Evolutionary conservation across 1,140 invertebrate genomes (phyloP), one percentile per base, ranked within the genome.

Genomic region (Portunus trituberculatus): DNA sequence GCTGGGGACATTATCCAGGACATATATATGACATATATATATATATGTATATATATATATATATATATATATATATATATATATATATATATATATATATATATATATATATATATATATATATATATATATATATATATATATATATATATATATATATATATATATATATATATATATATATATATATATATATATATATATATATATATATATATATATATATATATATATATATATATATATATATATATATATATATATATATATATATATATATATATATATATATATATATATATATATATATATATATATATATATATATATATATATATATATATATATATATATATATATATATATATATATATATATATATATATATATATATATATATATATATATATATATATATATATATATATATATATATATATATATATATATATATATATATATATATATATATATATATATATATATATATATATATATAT

Each of bases 231-330:
- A 91, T 52, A 91, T 48, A 91, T 52, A 91, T 48, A 52, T 14
- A 91, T 48, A 91, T 52, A 48, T 48, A 91, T 52, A 91, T 59
- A 91, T 59, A 91, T 91, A 91, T 59, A 91, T 59, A 91, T 59
- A 91, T 59, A 91, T 59, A 91, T 59, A 91, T 59, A 91, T 28
- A 91, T 59, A 91, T 2, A 91, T 29, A 91, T 59, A 91, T 59
- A 67, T 59, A 91, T 28, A 91, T 29, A 91, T 59, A 67, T 29
- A 67, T 59, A 91, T 59, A 52, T 48, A 91, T 29, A 91, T 48
- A 14, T 29, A 67, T 20, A 91, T 48, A 20, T 45, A 2, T 32
- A 46, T 52, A 52, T 25, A 91, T 45, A 91, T 45, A 46, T 20
- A 91, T 4, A 48, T 4, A 39, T 45, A 46, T 2, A 45, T 31